Evolutionary conservation across 2,888 invertebrate genomes (phyloP).

Genomic region (Bibio marci): DNA sequence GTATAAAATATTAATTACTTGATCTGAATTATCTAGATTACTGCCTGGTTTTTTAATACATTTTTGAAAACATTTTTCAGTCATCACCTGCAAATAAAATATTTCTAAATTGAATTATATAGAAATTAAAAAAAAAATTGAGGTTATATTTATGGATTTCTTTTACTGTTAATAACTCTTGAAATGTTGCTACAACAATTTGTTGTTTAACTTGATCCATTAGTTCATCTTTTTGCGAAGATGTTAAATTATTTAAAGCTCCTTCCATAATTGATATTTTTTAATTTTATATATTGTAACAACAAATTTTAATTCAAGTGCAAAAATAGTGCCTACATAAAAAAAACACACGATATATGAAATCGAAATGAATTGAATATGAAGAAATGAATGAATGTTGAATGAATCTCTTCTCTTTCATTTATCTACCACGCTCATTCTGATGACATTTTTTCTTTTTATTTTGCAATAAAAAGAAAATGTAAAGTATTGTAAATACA

Average conservation of each 20-base stretch:
- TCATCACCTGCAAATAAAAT: slow-evolving; percentile 61
- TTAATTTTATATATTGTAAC: too few relatives aligned
- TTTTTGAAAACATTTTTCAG: slow-evolving; percentile 92
- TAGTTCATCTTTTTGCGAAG: slow-evolving; percentile 64
- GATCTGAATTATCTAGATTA: slow-evolving; percentile 73
- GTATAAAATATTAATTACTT: slow-evolving; percentile 34
- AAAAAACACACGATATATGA: too few relatives aligned
- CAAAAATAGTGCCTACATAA: too few relatives aligned
- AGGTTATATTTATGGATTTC: slow-evolving; percentile 10
- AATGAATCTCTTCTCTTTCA: too few relatives aligned
- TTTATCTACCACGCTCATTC: too few relatives aligned
- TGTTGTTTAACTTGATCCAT: slow-evolving; percentile 93
- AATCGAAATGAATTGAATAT: too few relatives aligned
- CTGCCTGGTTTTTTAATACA: slow-evolving; percentile 84
- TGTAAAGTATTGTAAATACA: too few relatives aligned
- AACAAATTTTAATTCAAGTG: too few relatives aligned
- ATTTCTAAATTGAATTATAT: not conserved
- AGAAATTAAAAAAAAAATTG: not conserved
- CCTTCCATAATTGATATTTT: not conserved
- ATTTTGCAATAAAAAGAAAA: too few relatives aligned
- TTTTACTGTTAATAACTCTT: slow-evolving; percentile 63
- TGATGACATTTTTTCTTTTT: too few relatives aligned
- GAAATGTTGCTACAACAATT: slow-evolving; percentile 84
- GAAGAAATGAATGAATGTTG: too few relatives aligned
- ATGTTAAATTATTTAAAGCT: slow-evolving; percentile 39